These are phyloP conservation scores for Aporrectodea caliginosa DNA, from an alignment of 1,140 invertebrate genomes.

Conservation along the genomic window DNA sequence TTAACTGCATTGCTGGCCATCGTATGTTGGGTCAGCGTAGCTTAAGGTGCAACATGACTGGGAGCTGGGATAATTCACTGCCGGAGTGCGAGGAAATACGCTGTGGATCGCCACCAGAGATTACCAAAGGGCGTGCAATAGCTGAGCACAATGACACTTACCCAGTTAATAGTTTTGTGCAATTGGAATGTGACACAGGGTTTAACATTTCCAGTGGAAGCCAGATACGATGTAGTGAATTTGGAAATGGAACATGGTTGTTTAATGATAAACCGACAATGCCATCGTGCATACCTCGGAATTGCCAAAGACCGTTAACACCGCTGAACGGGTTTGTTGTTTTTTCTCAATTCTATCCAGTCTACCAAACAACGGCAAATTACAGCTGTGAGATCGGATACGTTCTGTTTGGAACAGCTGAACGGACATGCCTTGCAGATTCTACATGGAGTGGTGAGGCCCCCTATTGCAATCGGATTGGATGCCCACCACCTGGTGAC, in stretches of 20 bases:
- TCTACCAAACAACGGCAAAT: background rate
- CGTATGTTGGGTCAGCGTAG: constrained; percentile 28
- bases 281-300: no score
- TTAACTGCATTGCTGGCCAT: constrained; percentile 33
- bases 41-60: background rate
- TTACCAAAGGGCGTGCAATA: background rate
- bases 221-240: no score
- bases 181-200: no score
- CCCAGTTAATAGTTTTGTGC: no score
- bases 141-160: no score
- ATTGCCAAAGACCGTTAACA: background rate
- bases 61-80: background rate
- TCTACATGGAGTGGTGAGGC: constrained; percentile 80
- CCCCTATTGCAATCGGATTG: constrained; percentile 70
- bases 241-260: no score
- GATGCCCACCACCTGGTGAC: background rate
- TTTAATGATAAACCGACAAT: no score
- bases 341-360: background rate
- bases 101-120: background rate
- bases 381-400: constrained; percentile 80
- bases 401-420: constrained; percentile 69
- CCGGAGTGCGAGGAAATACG: background rate
- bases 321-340: background rate
- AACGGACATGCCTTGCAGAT: constrained; percentile 70
- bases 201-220: no score